A percentile compares a stretch with the other conserved stretches of the same genome.
phyloP scores from a whole-genome alignment of 2,888 invertebrate genomes.

The Dynastes tityus region DNA sequence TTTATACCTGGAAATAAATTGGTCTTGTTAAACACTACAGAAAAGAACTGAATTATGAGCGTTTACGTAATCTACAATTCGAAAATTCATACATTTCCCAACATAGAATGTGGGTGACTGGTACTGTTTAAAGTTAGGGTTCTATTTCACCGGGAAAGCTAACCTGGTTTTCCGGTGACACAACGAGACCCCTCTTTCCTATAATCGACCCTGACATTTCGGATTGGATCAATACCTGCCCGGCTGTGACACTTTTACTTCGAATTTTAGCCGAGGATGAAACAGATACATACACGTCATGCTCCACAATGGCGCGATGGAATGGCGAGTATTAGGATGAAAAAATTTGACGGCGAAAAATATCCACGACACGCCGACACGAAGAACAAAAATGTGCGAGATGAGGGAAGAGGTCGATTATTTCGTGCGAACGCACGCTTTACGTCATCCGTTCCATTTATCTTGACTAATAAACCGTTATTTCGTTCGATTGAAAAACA shows the following conservation, averaged over 20 bases:
- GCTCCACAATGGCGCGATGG: not conserved
- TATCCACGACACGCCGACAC: conserved; percentile 15
- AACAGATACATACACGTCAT: not conserved
- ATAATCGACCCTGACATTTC: conserved; percentile 46
- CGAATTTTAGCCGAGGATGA: conserved; percentile 32
- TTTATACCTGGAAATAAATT: too few species aligned
- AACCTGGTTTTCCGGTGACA: conserved; percentile 44
- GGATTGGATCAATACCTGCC: conserved; percentile 37
- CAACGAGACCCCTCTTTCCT: conserved; percentile 13
- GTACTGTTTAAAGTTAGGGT: conserved; percentile 42
- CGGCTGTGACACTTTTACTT: conserved; percentile 41
- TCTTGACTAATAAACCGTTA: conserved; percentile 41
- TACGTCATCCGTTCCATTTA: conserved; percentile 41
- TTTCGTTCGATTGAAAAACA: conserved; percentile 33
- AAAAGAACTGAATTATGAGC: not conserved
- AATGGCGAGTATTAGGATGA: not conserved
- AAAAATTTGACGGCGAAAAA: conserved; percentile 37
- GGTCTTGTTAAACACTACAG: too few species aligned
- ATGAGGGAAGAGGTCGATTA: conserved; percentile 16
- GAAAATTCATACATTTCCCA: not conserved
- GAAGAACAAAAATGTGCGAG: not conserved
- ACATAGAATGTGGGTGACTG: conserved; percentile 10
- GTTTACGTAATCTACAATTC: conserved; percentile 10
- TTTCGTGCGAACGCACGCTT: conserved; percentile 36
- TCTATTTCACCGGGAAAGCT: conserved; percentile 21